Base-by-base conservation (phyloP, 1,140 invertebrate genomes). In the Sycobia sp. region DNA sequence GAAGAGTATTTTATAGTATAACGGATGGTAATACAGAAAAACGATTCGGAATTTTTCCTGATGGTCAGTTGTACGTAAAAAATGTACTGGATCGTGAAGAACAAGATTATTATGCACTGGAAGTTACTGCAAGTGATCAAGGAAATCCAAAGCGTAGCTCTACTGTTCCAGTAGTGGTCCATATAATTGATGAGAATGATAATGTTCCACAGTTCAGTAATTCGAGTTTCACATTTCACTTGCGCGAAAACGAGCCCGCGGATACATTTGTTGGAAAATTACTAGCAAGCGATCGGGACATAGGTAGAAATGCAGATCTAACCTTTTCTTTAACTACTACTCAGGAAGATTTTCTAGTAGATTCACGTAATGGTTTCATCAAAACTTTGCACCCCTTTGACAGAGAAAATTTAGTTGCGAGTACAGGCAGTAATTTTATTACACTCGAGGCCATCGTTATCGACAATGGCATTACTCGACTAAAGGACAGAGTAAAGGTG, bases 161-260 rank as follows among this genome's bases (percentile, higher is more conserved):
- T 0, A 85, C 90, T 5, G 92, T 95, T 0, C 89, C 92, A 1
- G 88, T 98, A 0, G 88, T 95, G 2, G 90, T 99, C 43, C 91
- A 96, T 73, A 88, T 99, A 2, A 89, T 95, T 32, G 97, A 98
- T 81, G 95, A 95, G 77, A 98, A 99, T 77, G 96, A 99, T 77
- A 98, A 98, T 75, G 86, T 89, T 16, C 97, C 97, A 0, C 86
- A 91, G 72, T 95, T 95, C 75, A 90, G 87, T 1, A 95, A 95
- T 70, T 87, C 87, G 5, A 94, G 91, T 4, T 94, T 95, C 73
- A 88, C 87, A 39, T 94, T 95, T 73, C 89, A 86, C 74, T 86
- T 96, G 7, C 85, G 87, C n/a, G 94, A 96, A 82, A 96, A 96
- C 75, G 91, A 94, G 71, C 89, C 90, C 1, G 85, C 89, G 0